phyloP scores from a whole-genome alignment of 35 echinoderm and acorn worm genomes.

The Heliocidaris tuberculata region DNA sequence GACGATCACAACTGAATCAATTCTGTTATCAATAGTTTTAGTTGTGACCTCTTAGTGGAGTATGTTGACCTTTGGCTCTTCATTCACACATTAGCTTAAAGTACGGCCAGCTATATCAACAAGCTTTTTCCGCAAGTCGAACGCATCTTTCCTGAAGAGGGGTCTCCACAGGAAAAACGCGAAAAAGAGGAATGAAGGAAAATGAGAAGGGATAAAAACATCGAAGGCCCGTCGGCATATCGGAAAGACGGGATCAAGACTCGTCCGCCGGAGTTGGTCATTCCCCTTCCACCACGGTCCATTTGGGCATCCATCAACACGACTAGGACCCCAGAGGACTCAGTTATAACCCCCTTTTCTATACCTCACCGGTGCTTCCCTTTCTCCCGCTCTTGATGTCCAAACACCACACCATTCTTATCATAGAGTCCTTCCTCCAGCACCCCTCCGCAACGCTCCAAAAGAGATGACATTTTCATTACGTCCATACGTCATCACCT shows the following conservation, averaged over 20 bases:
- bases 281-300: slow-evolving; percentile 36
- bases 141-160: slow-evolving; percentile 42
- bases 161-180: not conserved
- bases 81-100: slow-evolving; percentile 29
- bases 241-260: slow-evolving; percentile 38
- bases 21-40: not conserved
- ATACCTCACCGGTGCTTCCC: not conserved
- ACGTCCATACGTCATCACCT: slow-evolving; percentile 37
- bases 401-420: slow-evolving; percentile 34
- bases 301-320: slow-evolving; percentile 42
- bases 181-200: slow-evolving; percentile 1
- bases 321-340: not conserved
- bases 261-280: slow-evolving; percentile 29
- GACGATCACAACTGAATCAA: not conserved
- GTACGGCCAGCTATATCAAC: slow-evolving; percentile 40
- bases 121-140: slow-evolving; percentile 41
- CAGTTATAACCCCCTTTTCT: not conserved
- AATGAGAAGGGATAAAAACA: slow-evolving; percentile 28
- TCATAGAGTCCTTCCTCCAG: not conserved
- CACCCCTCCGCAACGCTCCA: slow-evolving; percentile 33
- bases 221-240: slow-evolving; percentile 37
- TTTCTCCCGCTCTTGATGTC: not conserved
- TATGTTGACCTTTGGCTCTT: slow-evolving; percentile 15
- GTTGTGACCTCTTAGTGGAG: slow-evolving; percentile 16
- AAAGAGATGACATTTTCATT: slow-evolving; percentile 51